These are phyloP conservation scores for Villa cingulata DNA, from an alignment of 2,888 invertebrate genomes.

Conservation along the genomic window DNA sequence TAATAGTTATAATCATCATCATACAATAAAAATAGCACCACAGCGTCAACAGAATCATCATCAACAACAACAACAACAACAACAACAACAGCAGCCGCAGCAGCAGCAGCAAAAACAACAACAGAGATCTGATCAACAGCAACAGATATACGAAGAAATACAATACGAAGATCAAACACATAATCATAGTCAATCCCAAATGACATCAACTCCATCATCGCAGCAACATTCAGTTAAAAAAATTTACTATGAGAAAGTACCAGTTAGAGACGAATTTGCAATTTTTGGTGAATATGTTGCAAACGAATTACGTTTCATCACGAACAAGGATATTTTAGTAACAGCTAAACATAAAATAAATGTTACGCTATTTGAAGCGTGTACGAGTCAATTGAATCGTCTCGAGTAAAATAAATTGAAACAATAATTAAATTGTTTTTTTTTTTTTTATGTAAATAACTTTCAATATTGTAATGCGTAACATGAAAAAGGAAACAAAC, in stretches of 20 bases:
- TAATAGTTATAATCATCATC: conserved; percentile 13
- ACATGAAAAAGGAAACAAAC: too few relatives aligned
- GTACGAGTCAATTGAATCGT: conserved; percentile 39
- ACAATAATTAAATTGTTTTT: too few relatives aligned
- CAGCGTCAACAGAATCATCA: too few relatives aligned
- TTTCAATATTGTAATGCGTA: too few relatives aligned
- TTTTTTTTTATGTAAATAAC: too few relatives aligned
- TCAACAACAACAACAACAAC: too few relatives aligned
- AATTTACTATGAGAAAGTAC: conserved; percentile 7
- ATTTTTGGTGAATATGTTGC: conserved; percentile 48
- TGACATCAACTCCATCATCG: conserved; percentile 22
- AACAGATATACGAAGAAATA: background rate
- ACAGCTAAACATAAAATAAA: conserved; percentile 47
- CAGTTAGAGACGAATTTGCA: conserved; percentile 40
- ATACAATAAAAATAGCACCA: too few relatives aligned
- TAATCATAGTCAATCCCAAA: conserved; percentile 19
- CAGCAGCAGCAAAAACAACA: conserved; percentile 2
- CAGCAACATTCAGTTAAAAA: background rate
- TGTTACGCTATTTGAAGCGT: conserved; percentile 46
- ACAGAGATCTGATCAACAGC: background rate
- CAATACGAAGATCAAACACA: background rate
- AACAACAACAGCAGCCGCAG: conserved; percentile 1
- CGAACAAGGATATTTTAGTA: conserved; percentile 42
- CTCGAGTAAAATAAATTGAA: background rate
- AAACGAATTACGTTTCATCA: conserved; percentile 43